Percentiles rank a stretch among this genome's conserved stretches.
Evolutionary conservation across 2,113 vertebrate species (phyloP).

Genomic region (Mastomys coucha): DNA sequence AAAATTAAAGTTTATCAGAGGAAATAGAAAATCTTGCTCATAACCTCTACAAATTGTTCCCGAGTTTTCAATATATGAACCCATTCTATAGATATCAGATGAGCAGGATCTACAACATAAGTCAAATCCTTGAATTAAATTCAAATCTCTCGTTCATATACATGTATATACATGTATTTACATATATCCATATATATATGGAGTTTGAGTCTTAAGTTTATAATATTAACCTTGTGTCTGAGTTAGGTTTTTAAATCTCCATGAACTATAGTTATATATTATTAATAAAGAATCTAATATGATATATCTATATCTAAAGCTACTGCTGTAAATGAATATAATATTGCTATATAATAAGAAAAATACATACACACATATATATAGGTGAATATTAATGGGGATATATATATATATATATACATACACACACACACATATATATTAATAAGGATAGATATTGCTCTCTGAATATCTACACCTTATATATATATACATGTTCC

Average conservation of each 20-base stretch:
- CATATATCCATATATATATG: neutral
- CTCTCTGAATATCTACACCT: neutral
- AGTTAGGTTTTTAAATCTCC: constrained; percentile 18
- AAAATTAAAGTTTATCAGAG: constrained; percentile 36
- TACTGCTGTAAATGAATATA: neutral
- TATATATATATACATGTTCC: neutral
- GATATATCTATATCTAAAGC: neutral
- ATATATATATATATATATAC: neutral
- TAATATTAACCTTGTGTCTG: constrained; percentile 33
- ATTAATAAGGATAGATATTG: neutral
- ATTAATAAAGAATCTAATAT: constrained; percentile 28
- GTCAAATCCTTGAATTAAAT: neutral
- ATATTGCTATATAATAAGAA: neutral
- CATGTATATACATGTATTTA: neutral
- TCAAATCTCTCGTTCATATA: neutral
- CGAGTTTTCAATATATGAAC: neutral
- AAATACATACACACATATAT: neutral
- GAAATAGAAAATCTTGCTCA: constrained; percentile 33
- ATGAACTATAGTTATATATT: constrained; percentile 17
- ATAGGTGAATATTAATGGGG: neutral
- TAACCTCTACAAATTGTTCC: neutral
- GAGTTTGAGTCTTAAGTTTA: neutral
- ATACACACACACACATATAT: neutral
- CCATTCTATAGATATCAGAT: neutral
- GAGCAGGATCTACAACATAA: neutral